Evolutionary conservation across 2,888 invertebrate species (phyloP).

Genomic region (Exocentrus adspersus): DNA sequence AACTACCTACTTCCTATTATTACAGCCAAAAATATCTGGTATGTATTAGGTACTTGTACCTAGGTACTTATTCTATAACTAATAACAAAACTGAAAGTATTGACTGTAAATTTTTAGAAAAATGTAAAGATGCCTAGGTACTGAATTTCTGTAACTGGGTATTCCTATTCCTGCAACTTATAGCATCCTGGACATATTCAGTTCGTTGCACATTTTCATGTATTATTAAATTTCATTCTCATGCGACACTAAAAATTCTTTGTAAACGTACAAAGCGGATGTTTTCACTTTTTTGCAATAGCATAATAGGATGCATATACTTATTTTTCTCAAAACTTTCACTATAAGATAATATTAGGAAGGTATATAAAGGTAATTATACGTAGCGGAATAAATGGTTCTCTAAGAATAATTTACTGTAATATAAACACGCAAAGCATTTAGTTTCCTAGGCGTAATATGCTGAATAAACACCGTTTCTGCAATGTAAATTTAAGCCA

Average conservation of each 20-base stretch:
- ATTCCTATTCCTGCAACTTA: too few species aligned
- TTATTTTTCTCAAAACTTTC: conserved; percentile 16
- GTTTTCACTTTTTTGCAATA: conserved; percentile 15
- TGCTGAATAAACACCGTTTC: background rate
- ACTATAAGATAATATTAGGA: conserved; percentile 9
- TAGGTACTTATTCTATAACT: too few species aligned
- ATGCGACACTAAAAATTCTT: too few species aligned
- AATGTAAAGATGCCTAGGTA: too few species aligned
- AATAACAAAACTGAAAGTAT: too few species aligned
- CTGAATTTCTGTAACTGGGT: too few species aligned
- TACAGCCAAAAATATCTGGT: too few species aligned
- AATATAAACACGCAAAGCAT: conserved; percentile 4
- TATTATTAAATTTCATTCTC: background rate
- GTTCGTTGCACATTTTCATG: background rate
- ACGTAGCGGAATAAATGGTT: background rate
- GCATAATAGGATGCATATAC: background rate
- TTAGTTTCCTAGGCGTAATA: too few species aligned
- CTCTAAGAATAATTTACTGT: background rate
- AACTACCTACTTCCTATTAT: too few species aligned
- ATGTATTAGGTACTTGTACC: too few species aligned
- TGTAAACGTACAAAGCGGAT: too few species aligned
- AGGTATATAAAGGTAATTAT: conserved; percentile 13
- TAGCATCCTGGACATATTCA: background rate
- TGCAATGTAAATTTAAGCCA: background rate
- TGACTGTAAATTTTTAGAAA: too few species aligned